Conservation (phyloP, 2,113 vertebrate genomes). For the Lepus europaeus region DNA sequence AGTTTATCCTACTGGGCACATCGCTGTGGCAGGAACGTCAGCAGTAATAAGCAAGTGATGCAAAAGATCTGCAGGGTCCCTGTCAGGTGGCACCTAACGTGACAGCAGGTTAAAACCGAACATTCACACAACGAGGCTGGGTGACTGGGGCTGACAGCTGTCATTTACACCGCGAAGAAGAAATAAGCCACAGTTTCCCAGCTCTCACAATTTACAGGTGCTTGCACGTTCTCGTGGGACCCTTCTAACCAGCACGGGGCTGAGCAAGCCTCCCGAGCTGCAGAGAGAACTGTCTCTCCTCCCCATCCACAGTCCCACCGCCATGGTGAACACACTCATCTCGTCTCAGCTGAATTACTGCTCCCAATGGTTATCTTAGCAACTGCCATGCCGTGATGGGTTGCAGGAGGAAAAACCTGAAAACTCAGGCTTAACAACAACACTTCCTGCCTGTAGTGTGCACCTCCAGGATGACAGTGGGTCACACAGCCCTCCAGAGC, state of each 20-base stretch:
- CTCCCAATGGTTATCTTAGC: not conserved
- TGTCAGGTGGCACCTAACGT: slow-evolving; percentile 64
- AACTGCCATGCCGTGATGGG: not conserved
- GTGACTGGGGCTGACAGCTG: slow-evolving; percentile 76
- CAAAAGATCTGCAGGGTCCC: slow-evolving; percentile 56
- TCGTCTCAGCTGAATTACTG: not conserved
- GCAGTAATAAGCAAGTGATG: slow-evolving; percentile 73
- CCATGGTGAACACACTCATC: not conserved
- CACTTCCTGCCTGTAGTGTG: not conserved
- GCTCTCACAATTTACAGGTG: not conserved
- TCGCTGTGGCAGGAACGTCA: slow-evolving; percentile 75
- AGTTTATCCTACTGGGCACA: slow-evolving; percentile 55
- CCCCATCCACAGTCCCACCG: not conserved
- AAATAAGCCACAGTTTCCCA: not conserved
- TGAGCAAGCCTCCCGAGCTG: not conserved
- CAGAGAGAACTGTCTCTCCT: not conserved
- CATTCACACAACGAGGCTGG: slow-evolving; percentile 60
- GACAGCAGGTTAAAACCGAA: slow-evolving; percentile 67
- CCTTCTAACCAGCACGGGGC: not conserved
- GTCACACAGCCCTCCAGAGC: not conserved
- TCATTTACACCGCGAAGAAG: slow-evolving; percentile 65
- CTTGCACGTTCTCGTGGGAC: slow-evolving; percentile 3
- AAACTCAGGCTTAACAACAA: not conserved
- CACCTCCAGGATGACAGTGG: not conserved
- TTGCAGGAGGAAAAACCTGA: not conserved